Evolutionary conservation across 2,888 invertebrate genomes (phyloP), one percentile per base, ranked within the genome.

Genomic region (Sipunculus nudus): DNA sequence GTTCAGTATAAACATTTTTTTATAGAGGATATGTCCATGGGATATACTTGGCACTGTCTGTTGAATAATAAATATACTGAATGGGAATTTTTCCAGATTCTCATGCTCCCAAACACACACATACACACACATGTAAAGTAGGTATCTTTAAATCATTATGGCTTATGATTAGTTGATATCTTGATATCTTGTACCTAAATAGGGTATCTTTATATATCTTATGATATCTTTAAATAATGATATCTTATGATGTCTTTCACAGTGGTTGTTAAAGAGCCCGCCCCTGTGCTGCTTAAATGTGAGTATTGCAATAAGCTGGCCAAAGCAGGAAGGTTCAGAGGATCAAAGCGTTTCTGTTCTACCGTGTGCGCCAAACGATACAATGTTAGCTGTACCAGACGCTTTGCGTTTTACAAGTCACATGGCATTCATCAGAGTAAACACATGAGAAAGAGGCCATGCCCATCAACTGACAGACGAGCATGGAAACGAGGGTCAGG

Each of bases 291-390:
- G 50, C 68, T 77, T 49, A 76, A 75, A 40, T 93, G 92, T 77
- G 92, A 92, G 80, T 87, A 88, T 63, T 93, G 93, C 78, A 90
- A 91, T 32, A 90, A 88, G 70, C 80, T 87, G 21, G 89, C 88
- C 74, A 84, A 87, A 47, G 86, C 87, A 59, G 81, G 87, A 2
- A 89, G 90, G 77, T 88, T 91, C 74, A 39, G 90, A 79, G 90
- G 90, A 72, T 88, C 89, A 48, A 78, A 76, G 78, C 86, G 91
- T 45, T 92, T 90, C 78, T 93, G 92, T 77, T 90, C 92, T 1
- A 87, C 89, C 26, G 85, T 87, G 21, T 92, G 92, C 84, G 89
- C 90, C 53, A 89, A 88, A 80, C 88, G 87, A 58, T 84, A 82
- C 79, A 85, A 84, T 74, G 84, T 84, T 39, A 81, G 80, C 59